Conservation (phyloP, 1,140 invertebrate species). For the Dreissena rostriformis region DNA sequence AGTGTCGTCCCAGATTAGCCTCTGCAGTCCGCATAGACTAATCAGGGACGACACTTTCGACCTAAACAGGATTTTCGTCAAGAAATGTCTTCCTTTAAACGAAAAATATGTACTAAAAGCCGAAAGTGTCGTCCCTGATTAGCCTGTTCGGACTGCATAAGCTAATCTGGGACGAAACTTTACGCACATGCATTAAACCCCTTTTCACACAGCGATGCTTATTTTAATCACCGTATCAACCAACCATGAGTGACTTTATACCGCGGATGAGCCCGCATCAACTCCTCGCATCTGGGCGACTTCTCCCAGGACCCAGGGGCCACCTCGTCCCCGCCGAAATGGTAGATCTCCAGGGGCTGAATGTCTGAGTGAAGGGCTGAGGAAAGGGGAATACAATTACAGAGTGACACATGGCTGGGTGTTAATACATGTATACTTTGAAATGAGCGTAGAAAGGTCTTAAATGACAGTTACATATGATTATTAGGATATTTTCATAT, state of each 20-base stretch:
- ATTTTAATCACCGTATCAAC: background rate
- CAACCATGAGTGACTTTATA: constrained; percentile 39
- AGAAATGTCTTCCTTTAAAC: background rate
- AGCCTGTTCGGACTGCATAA: background rate
- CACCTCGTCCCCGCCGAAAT: constrained; percentile 74
- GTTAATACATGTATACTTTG: background rate
- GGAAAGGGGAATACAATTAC: background rate
- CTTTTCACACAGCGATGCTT: background rate
- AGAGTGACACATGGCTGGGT: background rate
- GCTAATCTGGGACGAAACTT: no score
- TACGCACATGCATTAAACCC: background rate
- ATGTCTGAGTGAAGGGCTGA: constrained; percentile 56
- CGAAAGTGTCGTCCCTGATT: background rate
- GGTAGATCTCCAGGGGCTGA: constrained; percentile 62
- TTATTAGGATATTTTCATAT: background rate
- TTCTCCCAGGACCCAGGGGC: constrained; percentile 60
- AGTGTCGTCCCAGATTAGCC: no score
- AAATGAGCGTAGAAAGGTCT: background rate
- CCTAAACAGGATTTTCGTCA: no score
- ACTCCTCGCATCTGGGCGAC: constrained; percentile 35
- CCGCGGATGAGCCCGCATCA: constrained; percentile 1
- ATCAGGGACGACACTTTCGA: no score
- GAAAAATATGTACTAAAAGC: background rate
- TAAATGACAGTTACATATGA: background rate
- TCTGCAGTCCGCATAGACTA: no score